Base-by-base conservation (phyloP, 1,140 invertebrate genomes). In the Macrotrachela quadricornifera region DNA sequence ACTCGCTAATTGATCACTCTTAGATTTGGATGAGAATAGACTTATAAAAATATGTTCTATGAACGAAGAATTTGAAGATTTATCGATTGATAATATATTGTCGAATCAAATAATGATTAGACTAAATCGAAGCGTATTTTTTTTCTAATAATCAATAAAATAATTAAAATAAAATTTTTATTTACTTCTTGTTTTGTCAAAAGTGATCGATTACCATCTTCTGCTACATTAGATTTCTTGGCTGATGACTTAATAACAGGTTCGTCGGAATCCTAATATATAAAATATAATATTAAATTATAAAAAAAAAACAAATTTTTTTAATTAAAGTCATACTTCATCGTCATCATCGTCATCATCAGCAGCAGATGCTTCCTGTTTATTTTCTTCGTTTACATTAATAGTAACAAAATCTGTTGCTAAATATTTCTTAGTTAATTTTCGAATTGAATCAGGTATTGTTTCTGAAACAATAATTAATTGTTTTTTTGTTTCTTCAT, bases 391-490 rank as follows among this genome's bases (percentile, higher is more conserved):
- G 43, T 67, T 57, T 13, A 69, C 51, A 49, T 62, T 60, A 8
- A 69, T 50, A 39, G 55, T 55, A 47, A 61, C 56, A 14, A 57
- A 50, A 15, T 58, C 51, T 46, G 63, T 57, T n/a, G 48, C 50
- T 55, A 70, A 60, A 54, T 69, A 69, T 50, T 65, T 66, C 45
- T 59, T 60, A 13, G 63, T 59, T 6, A 61, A 64, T 40, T 60
- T 46, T n/a, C 61, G 50, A 14, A 68, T 62, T 66, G 66, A 69
- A 16, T 50, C 49, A 4, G 68, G 67, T 48, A 67, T 51, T 6
- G 67, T 70, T 17, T 67, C 68, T 16, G 67, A 67, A 56, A 68
- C 67, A 14, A 69, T 52, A 48, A 69, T 50, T 3, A 65, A 67
- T 57, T 69, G 67, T 12, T 66, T 64, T 38, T 49, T 55, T 43